phyloP scores from a whole-genome alignment of 2,888 invertebrate genomes.

The Himalopsyche anomala region DNA sequence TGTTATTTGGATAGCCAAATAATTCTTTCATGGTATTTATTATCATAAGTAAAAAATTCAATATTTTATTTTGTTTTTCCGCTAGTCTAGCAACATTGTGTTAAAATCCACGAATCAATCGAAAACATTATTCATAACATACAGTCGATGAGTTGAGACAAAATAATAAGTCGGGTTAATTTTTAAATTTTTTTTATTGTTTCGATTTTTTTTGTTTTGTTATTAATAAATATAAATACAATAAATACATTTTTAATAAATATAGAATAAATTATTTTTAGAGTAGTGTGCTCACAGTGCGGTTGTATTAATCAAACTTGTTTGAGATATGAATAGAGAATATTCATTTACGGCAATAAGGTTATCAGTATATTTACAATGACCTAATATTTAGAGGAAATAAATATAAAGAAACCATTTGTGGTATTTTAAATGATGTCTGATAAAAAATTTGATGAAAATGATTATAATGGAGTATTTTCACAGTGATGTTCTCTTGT shows the following conservation, averaged over 20 bases:
- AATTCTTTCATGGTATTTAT: too few relatives aligned
- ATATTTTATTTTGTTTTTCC: too few relatives aligned
- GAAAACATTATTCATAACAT: too few relatives aligned
- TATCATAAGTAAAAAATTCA: too few relatives aligned
- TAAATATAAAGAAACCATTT: conserved; percentile 37
- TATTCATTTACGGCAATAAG: background rate
- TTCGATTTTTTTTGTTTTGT: conserved; percentile 18
- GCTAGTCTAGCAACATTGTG: too few relatives aligned
- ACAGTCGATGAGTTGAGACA: background rate
- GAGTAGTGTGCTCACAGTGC: conserved; percentile 9
- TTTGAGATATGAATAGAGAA: background rate
- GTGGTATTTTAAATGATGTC: background rate
- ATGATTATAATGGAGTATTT: background rate
- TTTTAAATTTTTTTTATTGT: conserved; percentile 70
- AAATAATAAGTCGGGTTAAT: conserved; percentile 67
- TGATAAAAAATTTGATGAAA: conserved; percentile 39
- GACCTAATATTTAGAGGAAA: background rate
- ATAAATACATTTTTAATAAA: conserved; percentile 49
- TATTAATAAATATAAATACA: conserved; percentile 28
- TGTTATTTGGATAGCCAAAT: too few relatives aligned
- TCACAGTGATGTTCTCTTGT: conserved; percentile 34
- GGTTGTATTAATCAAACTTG: background rate
- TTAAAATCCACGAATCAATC: too few relatives aligned
- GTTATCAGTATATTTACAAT: conserved; percentile 32
- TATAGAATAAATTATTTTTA: conserved; percentile 51